Evolutionary conservation across 2,797 vertebrate species (phyloP).

Genomic region (Melanotaenia trifasciata): DNA sequence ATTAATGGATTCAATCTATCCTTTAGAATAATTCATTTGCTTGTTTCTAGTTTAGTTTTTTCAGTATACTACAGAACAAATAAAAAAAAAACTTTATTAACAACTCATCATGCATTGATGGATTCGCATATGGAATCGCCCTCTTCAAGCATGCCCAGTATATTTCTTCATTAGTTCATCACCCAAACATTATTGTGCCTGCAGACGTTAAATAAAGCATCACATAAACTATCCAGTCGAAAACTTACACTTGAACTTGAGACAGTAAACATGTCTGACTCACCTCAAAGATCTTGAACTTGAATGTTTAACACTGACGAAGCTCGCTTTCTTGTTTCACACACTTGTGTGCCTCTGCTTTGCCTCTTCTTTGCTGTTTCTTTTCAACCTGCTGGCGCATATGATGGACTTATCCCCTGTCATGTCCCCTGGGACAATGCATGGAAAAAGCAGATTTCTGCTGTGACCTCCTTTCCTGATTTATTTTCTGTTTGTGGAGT

Average conservation of each 20-base stretch:
- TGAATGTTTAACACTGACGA: not conserved
- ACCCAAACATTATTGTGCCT: too few species aligned
- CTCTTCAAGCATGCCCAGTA: too few species aligned
- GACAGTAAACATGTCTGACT: not conserved
- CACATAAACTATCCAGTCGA: too few species aligned
- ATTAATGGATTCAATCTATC: too few species aligned
- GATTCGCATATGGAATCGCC: too few species aligned
- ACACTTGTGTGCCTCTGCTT: not conserved
- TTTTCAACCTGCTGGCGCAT: not conserved
- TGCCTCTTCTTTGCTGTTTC: conserved; percentile 12
- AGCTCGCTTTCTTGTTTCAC: not conserved
- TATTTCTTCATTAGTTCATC: too few species aligned
- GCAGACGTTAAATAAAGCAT: too few species aligned
- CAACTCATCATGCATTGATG: too few species aligned
- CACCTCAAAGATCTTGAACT: conserved; percentile 5
- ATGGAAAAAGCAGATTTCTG: conserved; percentile 33
- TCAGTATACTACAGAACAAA: too few species aligned
- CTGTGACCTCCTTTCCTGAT: conserved; percentile 26
- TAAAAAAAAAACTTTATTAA: too few species aligned
- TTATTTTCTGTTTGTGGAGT: conserved; percentile 24
- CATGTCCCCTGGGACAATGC: conserved; percentile 34
- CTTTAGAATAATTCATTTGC: too few species aligned
- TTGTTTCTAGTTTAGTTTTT: too few species aligned
- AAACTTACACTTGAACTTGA: not conserved
- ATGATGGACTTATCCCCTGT: conserved; percentile 30